Conservation (phyloP, 2,888 invertebrate species). For the Erannis defoliaria region DNA sequence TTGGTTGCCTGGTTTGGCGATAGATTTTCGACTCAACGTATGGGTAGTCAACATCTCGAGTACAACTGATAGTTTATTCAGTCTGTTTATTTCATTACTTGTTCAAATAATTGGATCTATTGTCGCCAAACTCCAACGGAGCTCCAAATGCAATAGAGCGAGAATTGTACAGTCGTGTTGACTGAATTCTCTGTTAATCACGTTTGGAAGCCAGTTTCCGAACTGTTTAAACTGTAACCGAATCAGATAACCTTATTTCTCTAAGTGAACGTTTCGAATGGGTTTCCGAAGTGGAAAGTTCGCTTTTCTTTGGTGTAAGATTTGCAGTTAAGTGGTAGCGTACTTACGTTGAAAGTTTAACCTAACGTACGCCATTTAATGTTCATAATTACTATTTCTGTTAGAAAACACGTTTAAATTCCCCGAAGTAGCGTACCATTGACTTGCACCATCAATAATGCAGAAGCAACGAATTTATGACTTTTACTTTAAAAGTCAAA, state of each 20-base stretch:
- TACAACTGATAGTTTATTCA: background rate
- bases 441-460: too few species aligned
- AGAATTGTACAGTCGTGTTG: slow-evolving; percentile 34
- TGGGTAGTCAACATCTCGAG: background rate
- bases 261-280: slow-evolving; percentile 23
- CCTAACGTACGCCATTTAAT: too few species aligned
- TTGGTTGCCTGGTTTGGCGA: too few species aligned
- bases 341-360: too few species aligned
- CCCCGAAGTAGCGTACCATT: too few species aligned
- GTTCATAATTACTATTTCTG: too few species aligned
- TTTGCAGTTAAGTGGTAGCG: too few species aligned
- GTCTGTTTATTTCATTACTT: background rate
- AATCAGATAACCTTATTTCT: slow-evolving; percentile 38
- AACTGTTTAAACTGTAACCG: slow-evolving; percentile 43
- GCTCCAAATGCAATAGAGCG: background rate
- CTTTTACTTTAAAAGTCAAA: too few species aligned
- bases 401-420: too few species aligned
- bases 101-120: background rate
- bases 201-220: slow-evolving; percentile 34
- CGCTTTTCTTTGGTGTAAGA: too few species aligned
- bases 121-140: background rate
- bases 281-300: slow-evolving; percentile 5
- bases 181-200: slow-evolving; percentile 40
- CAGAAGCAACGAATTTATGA: too few species aligned
- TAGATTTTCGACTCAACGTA: too few species aligned